Evolutionary conservation across 2,888 invertebrate genomes (phyloP).

Genomic region (Tinea trinotella): DNA sequence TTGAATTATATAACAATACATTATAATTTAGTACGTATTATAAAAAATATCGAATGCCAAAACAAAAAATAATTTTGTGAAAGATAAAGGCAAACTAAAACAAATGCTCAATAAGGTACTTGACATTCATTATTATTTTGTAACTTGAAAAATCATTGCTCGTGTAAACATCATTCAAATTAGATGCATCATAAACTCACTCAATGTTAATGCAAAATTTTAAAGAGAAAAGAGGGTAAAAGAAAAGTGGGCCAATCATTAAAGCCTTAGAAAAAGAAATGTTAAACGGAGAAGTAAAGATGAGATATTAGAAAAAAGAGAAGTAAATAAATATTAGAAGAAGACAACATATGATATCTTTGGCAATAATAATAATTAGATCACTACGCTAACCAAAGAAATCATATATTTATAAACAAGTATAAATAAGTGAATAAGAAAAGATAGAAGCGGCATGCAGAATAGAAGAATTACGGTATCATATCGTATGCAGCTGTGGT

Average conservation of each 20-base stretch:
- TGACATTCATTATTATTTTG: conserved; percentile 34
- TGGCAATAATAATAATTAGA: background rate
- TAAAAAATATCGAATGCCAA: conserved; percentile 44
- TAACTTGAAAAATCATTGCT: conserved; percentile 32
- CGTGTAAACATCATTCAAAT: conserved; percentile 43
- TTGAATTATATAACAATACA: conserved; percentile 45
- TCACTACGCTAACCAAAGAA: background rate
- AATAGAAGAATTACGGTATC: conserved; percentile 60
- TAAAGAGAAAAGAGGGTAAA: conserved; percentile 24
- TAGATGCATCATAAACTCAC: conserved; percentile 37
- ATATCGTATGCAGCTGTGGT: conserved; percentile 53
- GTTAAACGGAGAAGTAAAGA: conserved; percentile 42
- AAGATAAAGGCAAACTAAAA: conserved; percentile 48
- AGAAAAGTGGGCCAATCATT: conserved; percentile 39
- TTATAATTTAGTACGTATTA: conserved; percentile 28
- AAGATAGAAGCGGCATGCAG: conserved; percentile 63
- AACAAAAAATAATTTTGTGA: conserved; percentile 41
- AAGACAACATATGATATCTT: conserved; percentile 23
- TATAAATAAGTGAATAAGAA: background rate
- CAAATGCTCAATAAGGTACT: conserved; percentile 45
- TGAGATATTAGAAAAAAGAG: conserved; percentile 40
- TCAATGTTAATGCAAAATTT: conserved; percentile 17
- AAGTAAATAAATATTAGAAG: conserved; percentile 39
- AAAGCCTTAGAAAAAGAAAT: conserved; percentile 40
- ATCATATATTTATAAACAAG: conserved; percentile 3